Evolutionary conservation across 2,888 invertebrate species (phyloP), one percentile per base, ranked within the genome.

Genomic region (Drosophila stalkeri): DNA sequence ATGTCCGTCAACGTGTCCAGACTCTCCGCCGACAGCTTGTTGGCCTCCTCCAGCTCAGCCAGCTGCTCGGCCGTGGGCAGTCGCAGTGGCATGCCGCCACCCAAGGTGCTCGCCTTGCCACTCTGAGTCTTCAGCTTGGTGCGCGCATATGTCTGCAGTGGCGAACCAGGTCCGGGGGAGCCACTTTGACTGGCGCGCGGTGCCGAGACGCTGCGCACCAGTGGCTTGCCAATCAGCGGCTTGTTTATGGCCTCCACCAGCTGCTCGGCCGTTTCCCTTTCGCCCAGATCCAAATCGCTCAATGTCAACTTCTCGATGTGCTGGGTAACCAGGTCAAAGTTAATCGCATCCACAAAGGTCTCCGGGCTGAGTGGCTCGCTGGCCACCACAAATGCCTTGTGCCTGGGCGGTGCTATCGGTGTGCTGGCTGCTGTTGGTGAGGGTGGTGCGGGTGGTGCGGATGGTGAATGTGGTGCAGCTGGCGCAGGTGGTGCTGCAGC

Each of bases 1-100:
- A 92, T 92, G 35, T 92, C 92, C 0, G 89, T 90, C n/a, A 92
- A 68, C 18, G 91, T 88, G 75, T 92, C 92, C 55, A 92, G 81
- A 49, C 91, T 92, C 66, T 92, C 92, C 4, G 90, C 90, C 0
- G 92, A 92, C 62, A 92, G 67, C 78, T 92, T 92, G 63, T 85
- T 91, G 68, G 91, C 91, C 60, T 90, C 91, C 74, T 91, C 91
- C 63, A 91, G 74, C 46, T 91, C 91, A 35, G 89, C 86, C 61
- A 91, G 65, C 64, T 90, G 86, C 66, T 91, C 83, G 39, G 91
- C 90, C 0, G 90, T 91, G 31, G 91, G 91, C 61, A 92, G 71
- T 5, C 90, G 84, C 0, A 89, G 78, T 2, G 91, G 89, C 70
- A 90, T 82, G 1, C 88, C 86, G 0, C 90, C 90, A 3, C 91